A percentile compares a stretch with the other conserved stretches of the same genome.
Evolutionary conservation across 2,888 invertebrate species (phyloP).

Genomic region (Cephus runcator): DNA sequence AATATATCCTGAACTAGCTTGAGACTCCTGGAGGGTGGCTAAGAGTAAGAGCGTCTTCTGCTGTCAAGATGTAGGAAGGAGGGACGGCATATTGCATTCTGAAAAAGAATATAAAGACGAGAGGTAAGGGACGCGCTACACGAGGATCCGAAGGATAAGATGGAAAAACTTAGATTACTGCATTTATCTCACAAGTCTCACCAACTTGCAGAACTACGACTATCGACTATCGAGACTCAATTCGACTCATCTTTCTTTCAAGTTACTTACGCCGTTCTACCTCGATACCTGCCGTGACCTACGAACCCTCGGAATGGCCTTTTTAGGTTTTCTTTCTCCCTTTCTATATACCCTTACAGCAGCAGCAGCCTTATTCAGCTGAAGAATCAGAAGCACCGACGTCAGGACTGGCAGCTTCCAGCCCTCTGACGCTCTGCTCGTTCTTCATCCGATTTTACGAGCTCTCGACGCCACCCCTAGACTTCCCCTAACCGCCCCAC

Average conservation of each 20-base stretch:
- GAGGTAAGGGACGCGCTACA: background rate
- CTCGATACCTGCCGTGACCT: background rate
- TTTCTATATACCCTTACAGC: background rate
- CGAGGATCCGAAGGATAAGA: conserved; percentile 31
- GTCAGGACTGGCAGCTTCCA: background rate
- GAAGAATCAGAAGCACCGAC: background rate
- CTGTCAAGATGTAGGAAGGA: background rate
- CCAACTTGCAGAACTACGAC: background rate
- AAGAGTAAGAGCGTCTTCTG: background rate
- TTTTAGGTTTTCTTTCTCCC: background rate
- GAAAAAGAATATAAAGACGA: background rate
- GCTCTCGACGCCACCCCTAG: background rate
- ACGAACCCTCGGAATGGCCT: background rate
- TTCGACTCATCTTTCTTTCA: background rate
- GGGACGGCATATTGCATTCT: background rate
- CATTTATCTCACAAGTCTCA: conserved; percentile 38
- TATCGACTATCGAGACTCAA: background rate
- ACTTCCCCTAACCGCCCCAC: background rate
- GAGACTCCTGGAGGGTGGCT: background rate
- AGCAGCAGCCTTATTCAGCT: background rate
- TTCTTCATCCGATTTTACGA: background rate
- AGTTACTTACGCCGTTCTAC: background rate
- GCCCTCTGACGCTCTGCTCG: background rate
- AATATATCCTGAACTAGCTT: background rate
- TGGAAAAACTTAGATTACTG: conserved; percentile 54